A percentile compares a stretch with the other conserved stretches of the same genome.
phyloP scores from a whole-genome alignment of 30 jellyfish, hydroid and myxozoan species.

The Turritopsis rubra region DNA sequence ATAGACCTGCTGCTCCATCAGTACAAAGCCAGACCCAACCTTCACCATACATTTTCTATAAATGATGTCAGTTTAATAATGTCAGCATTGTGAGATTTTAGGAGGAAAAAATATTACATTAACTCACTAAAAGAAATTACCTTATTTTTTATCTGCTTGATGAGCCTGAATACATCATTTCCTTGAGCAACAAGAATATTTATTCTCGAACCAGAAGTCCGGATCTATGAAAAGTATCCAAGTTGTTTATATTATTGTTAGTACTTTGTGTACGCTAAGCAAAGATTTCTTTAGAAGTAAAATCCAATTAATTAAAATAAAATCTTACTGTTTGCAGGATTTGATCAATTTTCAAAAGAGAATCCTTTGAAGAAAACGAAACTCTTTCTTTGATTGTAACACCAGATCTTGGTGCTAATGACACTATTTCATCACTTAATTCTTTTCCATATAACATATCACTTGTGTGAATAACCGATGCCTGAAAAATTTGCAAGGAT shows the following conservation, averaged over 20 bases:
- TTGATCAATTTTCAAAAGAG: conserved; percentile 45
- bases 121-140: conserved; percentile 23
- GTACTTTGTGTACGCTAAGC: not conserved
- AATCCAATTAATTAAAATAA: not conserved
- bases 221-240: conserved; percentile 42
- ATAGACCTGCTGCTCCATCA: conserved; percentile 69
- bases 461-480: conserved; percentile 53
- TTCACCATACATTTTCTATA: conserved; percentile 89
- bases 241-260: not conserved
- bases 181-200: conserved; percentile 79
- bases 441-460: conserved; percentile 64
- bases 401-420: conserved; percentile 53
- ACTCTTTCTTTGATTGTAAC: conserved; percentile 52
- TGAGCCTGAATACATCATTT: conserved; percentile 45
- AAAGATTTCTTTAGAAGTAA: not conserved
- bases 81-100: not conserved
- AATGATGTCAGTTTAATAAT: not conserved
- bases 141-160: conserved; percentile 53
- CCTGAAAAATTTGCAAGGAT: conserved; percentile 35
- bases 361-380: conserved; percentile 40
- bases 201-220: conserved; percentile 83
- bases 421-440: conserved; percentile 41
- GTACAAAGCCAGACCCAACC: conserved; percentile 99
- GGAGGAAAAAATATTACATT: not conserved
- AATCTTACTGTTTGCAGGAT: conserved; percentile 60